phyloP scores from a whole-genome alignment of 2,888 invertebrate genomes.

The Branchinecta sandiegonensis region DNA sequence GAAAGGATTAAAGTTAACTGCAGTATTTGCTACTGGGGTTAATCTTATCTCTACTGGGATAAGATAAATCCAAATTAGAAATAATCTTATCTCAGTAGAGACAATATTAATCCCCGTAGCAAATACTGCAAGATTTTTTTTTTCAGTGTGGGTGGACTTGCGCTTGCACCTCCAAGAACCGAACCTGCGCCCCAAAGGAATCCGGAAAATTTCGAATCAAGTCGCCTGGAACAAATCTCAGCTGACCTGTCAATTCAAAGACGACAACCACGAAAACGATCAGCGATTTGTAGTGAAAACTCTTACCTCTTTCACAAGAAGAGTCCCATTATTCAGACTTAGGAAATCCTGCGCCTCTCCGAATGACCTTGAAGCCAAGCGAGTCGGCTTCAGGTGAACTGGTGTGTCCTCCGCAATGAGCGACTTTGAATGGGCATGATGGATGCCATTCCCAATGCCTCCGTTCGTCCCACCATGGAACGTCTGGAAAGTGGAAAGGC shows the following conservation, averaged over 20 bases:
- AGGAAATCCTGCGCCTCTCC: conserved; percentile 17
- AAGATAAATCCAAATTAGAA: too few relatives aligned
- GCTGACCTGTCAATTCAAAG: too few relatives aligned
- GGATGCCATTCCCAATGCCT: conserved; percentile 19
- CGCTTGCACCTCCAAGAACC: too few relatives aligned
- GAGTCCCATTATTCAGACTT: conserved; percentile 19
- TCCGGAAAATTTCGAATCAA: background rate
- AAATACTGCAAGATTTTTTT: too few relatives aligned
- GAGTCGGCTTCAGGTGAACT: conserved; percentile 15
- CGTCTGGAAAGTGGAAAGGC: conserved; percentile 29
- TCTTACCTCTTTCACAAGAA: background rate
- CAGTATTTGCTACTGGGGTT: too few relatives aligned
- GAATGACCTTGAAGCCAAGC: conserved; percentile 18
- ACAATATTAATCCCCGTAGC: too few relatives aligned
- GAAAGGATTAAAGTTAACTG: too few relatives aligned
- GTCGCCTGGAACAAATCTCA: background rate
- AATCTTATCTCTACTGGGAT: too few relatives aligned
- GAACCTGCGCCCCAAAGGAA: background rate
- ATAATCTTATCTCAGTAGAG: too few relatives aligned
- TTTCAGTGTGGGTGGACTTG: too few relatives aligned
- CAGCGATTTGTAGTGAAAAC: background rate
- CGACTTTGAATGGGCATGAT: conserved; percentile 22
- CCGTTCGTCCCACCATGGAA: conserved; percentile 26
- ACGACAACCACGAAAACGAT: background rate
- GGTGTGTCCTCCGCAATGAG: conserved; percentile 19